Evolutionary conservation across 2,888 invertebrate genomes (phyloP).

Genomic region (Drosophila glabriapex): DNA sequence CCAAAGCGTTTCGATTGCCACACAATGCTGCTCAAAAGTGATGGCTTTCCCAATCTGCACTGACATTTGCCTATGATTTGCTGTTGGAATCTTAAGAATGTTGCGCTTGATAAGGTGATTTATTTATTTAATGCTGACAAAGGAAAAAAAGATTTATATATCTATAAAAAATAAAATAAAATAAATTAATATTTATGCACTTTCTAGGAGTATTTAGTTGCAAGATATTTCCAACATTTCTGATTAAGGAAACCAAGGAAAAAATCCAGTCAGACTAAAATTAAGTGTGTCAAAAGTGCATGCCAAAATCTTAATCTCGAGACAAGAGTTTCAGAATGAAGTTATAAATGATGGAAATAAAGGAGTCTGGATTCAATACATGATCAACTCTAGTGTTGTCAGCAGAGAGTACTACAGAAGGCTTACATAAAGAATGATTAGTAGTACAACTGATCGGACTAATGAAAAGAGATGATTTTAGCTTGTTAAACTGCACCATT

Average conservation of each 20-base stretch:
- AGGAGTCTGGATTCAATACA: not conserved
- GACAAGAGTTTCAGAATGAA: not conserved
- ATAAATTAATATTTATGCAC: not conserved
- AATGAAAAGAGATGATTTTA: not conserved
- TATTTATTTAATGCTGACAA: not conserved
- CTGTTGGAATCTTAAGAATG: slow-evolving; percentile 6
- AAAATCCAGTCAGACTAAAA: not conserved
- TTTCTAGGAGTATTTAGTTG: not conserved
- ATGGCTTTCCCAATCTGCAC: slow-evolving; percentile 26
- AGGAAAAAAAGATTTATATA: not conserved
- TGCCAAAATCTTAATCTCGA: not conserved
- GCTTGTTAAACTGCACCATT: not conserved
- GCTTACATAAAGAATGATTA: not conserved
- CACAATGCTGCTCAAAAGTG: slow-evolving; percentile 36
- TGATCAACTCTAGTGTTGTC: not conserved
- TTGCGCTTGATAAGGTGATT: not conserved
- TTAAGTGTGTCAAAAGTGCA: not conserved
- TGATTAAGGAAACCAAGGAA: not conserved
- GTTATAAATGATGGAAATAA: fast-evolving
- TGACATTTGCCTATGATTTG: slow-evolving; percentile 12
- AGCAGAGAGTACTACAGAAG: fast-evolving
- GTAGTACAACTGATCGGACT: fast-evolving
- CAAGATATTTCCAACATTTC: not conserved
- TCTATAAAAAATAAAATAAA: not conserved
- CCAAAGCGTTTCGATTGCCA: slow-evolving; percentile 20